Evolutionary conservation across 2,113 vertebrate species (phyloP), one percentile per base, ranked within the genome.

Genomic region (Phylloscopus trochiloides): DNA sequence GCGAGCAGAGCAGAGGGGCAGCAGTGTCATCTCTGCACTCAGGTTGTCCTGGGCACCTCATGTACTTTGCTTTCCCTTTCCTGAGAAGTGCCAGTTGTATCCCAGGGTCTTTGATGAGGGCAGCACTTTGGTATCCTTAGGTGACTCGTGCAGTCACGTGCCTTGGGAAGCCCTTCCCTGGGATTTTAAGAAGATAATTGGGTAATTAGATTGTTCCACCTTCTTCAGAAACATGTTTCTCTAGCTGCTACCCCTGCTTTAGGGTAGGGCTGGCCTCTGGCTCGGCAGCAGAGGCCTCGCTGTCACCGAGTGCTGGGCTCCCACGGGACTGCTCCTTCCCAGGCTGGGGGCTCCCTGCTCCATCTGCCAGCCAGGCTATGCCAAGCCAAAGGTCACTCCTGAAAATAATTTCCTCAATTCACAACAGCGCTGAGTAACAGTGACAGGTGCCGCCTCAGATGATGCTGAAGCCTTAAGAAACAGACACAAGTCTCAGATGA

Each of bases 381-480:
- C 68, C 62, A 78, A 93, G 87, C 94, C 59, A 5, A 93, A 97
- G 94, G 90, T 96, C 82, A 91, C 32, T 31, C 76, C 89, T 83
- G 90, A 93, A 88, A 95, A 95, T 68, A 47, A 92, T 91, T 76
- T 90, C 51, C 31, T 90, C 43, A 43, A 0, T 87, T 96, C 76
- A 72, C 88, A 62, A 0, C 61, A 78, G 83, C 42, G 31, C 82
- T 95, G 85, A 97, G 70, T 34, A 95, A 22, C 85, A 87, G 79
- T 95, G 96, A 95, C 96, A 93, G 85, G 40, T 97, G 94, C 95
- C 77, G 6, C 62, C 76, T 92, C 82, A 51, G 81, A 96, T 95
- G 92, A 95, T 75, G 79, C 73, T 95, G 18, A 85, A 92, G 82
- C 81, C 73, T 89, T 91, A 91, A 89, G 90, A 91, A 92, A 62